Base-by-base conservation (phyloP, 1,140 invertebrate species). In the Cryptotermes secundus region DNA sequence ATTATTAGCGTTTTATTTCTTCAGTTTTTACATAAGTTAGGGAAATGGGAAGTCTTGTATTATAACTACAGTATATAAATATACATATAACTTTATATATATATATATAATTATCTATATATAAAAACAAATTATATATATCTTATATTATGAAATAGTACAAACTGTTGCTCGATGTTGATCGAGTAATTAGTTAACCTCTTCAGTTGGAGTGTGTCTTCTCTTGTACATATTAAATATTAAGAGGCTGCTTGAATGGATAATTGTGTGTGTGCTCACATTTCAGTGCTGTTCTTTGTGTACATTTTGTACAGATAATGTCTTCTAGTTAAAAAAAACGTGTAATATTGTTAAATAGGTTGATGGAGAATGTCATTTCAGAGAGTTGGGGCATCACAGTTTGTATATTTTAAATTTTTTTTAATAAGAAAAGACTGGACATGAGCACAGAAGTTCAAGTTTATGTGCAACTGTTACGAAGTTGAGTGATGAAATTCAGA, bases 261-360 rank as follows among this genome's bases (percentile, higher is more conserved):
- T 85, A 82, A 84, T 80, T 84, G 72, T 79, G 80, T 34, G 83
- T 81, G 26, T 83, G 82, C 81, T 38, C 59, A 53, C 42, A 35
- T 85, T 80, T 86, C 26, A 72, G 45, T 85, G n/a, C 36, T 35
- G 79, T 49, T 85, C 45, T 81, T 83, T 84, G 84, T 86, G 83
- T 86, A 85, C 85, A 85, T 84, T 85, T 85, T 85, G 85, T 85
- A 85, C 85, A 85, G 82, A 83, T 84, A 79, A 79, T 35, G 42
- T 85, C 85, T 85, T 85, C 80, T 85, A 85, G 82, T 85, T 85
- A 26, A 24, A 84, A 84, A 85, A 85, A 83, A 36, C 72, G 45
- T 85, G 85, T 85, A 85, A 83, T 80, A 53, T 49, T 83, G 65
- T 85, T 83, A n/a, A 84, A 84, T 35, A 79, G 84, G 72, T 80